A percentile compares a stretch with the other conserved stretches of the same genome.
Conservation (phyloP, 2,113 vertebrate genomes). For the Cryptoleucopteryx plumbea region DNA sequence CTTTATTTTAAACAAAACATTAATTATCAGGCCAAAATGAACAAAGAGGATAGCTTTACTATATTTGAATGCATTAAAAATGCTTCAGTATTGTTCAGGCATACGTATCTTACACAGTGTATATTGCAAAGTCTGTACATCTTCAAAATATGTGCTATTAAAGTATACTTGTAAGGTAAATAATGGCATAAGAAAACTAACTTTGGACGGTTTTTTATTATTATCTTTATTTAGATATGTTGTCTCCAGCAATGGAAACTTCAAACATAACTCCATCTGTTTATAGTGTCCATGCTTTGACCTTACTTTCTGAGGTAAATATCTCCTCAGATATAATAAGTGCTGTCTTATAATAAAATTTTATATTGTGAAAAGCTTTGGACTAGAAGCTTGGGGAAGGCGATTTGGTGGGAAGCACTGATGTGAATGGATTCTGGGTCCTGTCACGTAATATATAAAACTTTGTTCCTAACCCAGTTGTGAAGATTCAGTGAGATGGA, state of each 20-base stretch:
- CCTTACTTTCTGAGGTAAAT: constrained; percentile 93
- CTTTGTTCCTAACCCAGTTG: background rate
- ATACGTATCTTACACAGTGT: background rate
- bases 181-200: background rate
- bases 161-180: background rate
- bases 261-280: constrained; percentile 95
- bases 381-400: background rate
- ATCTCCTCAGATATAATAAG: background rate
- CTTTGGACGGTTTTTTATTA: background rate
- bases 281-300: constrained; percentile 96
- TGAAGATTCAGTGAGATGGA: background rate
- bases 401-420: background rate
- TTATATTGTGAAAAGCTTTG: background rate
- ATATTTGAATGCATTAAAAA: background rate
- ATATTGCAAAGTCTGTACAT: background rate
- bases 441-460: background rate
- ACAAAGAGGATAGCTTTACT: background rate
- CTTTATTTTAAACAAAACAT: background rate
- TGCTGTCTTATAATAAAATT: background rate
- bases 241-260: constrained; percentile 91
- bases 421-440: background rate
- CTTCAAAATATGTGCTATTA: background rate
- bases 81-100: background rate
- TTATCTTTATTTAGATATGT: constrained; percentile 84
- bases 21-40: background rate